These are phyloP conservation scores for Nineta flava DNA, from an alignment of 2,888 invertebrate genomes.

Conservation along the genomic window DNA sequence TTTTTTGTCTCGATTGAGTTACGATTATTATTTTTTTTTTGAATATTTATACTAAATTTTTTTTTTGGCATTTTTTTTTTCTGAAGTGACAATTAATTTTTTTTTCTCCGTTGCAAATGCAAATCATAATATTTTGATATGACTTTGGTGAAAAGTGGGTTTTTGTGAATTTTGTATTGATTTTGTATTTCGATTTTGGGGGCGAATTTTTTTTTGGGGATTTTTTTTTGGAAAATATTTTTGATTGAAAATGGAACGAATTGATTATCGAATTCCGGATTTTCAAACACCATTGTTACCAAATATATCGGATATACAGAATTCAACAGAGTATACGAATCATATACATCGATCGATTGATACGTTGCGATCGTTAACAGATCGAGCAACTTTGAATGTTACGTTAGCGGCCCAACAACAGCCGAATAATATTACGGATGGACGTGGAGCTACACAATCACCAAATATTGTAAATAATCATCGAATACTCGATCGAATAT, in stretches of 20 bases:
- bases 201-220: neutral
- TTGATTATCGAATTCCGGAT: constrained; percentile 26
- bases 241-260: constrained; percentile 22
- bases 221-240: neutral
- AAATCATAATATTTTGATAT: neutral
- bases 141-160: neutral
- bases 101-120: neutral
- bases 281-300: constrained; percentile 26
- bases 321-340: constrained; percentile 20
- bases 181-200: too few species aligned
- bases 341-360: constrained; percentile 28
- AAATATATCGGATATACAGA: constrained; percentile 17
- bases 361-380: constrained; percentile 26
- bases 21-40: constrained; percentile 1
- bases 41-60: neutral
- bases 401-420: constrained; percentile 3
- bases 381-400: constrained; percentile 15
- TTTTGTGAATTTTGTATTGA: too few species aligned
- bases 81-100: neutral
- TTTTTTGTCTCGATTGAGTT: neutral
- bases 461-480: neutral
- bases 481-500: neutral
- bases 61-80: neutral
- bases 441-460: neutral
- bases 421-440: neutral